phyloP scores from a whole-genome alignment of 2,888 invertebrate genomes.

The Lymantria dispar region DNA sequence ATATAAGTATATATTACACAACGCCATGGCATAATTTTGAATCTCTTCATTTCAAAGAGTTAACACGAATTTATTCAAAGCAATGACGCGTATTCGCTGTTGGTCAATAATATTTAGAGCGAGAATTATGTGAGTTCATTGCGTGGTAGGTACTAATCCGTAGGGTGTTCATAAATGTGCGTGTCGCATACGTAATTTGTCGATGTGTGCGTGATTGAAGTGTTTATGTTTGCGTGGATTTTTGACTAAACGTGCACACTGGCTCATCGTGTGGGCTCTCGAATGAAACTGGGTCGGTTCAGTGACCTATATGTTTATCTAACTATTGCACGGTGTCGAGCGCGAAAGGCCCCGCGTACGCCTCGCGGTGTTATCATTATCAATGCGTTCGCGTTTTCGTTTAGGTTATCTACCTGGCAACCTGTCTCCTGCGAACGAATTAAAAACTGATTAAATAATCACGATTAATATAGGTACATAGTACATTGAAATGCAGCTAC shows the following conservation, averaged over 20 bases:
- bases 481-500: too few relatives aligned
- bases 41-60: constrained; percentile 20
- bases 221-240: constrained; percentile 48
- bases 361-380: constrained; percentile 60
- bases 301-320: constrained; percentile 82
- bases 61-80: constrained; percentile 23
- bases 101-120: constrained; percentile 31
- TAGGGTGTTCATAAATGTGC: constrained; percentile 25
- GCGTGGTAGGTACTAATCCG: constrained; percentile 28
- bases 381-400: constrained; percentile 70
- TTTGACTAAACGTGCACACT: constrained; percentile 66
- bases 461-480: constrained; percentile 18
- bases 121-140: constrained; percentile 38
- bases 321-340: constrained; percentile 67
- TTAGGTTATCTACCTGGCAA: constrained; percentile 72
- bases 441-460: constrained; percentile 36
- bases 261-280: constrained; percentile 48
- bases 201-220: constrained; percentile 46
- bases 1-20: constrained; percentile 16
- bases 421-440: constrained; percentile 62
- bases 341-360: constrained; percentile 44
- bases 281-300: constrained; percentile 78
- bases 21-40: constrained; percentile 16
- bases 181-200: constrained; percentile 18
- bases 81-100: constrained; percentile 29